Conservation (phyloP, 2,113 vertebrate genomes). For the Corydoras sp. region DNA sequence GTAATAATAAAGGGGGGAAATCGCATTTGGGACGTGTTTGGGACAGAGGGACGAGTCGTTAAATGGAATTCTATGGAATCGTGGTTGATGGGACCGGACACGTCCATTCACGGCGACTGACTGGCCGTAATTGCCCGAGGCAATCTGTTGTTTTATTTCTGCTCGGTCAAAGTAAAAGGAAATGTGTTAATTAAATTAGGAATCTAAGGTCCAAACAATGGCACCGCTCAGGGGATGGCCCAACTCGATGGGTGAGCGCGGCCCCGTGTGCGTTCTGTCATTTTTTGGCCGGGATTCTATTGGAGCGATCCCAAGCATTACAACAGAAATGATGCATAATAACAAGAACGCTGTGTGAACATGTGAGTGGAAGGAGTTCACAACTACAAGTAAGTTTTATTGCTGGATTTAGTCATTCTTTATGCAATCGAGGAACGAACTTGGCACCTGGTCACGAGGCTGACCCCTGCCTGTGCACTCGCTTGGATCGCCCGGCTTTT, state of each 20-base stretch:
- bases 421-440: constrained; percentile 22
- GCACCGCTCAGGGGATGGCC: constrained; percentile 38
- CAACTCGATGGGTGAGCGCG: constrained; percentile 31
- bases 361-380: constrained; percentile 22
- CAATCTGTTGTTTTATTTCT: constrained; percentile 19
- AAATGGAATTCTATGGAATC: too few species aligned
- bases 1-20: too few species aligned
- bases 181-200: constrained; percentile 49
- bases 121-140: background rate
- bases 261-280: constrained; percentile 53
- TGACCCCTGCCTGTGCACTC: constrained; percentile 11
- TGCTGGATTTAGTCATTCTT: constrained; percentile 26
- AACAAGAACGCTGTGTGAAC: constrained; percentile 45
- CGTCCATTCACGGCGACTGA: background rate
- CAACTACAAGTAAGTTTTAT: constrained; percentile 28
- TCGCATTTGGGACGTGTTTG: too few species aligned
- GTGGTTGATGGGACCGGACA: too few species aligned
- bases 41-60: too few species aligned
- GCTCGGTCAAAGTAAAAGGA: constrained; percentile 45
- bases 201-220: constrained; percentile 44
- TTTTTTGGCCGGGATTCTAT: constrained; percentile 52
- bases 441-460: constrained; percentile 3
- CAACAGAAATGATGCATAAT: constrained; percentile 54
- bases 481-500: too few species aligned
- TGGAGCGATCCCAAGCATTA: constrained; percentile 57